phyloP scores from a whole-genome alignment of 2,113 vertebrate species.

The Henicopernis longicauda region DNA sequence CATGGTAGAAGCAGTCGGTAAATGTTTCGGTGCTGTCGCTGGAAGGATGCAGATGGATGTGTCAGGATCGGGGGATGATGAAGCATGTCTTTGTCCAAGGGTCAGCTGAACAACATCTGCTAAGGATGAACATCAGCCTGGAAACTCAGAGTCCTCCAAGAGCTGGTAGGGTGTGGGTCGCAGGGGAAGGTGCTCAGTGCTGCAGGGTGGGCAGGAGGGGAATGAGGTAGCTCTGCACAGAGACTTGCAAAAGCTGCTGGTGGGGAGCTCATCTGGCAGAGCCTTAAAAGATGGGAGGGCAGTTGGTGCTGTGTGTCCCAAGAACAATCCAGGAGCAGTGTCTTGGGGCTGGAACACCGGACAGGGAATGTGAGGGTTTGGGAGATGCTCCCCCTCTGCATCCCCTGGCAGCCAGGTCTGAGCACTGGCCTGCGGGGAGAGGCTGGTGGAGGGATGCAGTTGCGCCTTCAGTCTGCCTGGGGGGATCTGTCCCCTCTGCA shows the following conservation, averaged over 20 bases:
- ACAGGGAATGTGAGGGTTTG: background rate
- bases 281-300: background rate
- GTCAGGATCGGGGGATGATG: background rate
- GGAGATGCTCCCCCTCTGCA: background rate
- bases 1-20: background rate
- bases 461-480: background rate
- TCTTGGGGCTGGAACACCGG: fast-evolving
- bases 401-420: background rate
- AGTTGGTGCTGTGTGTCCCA: fast-evolving
- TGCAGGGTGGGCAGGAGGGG: background rate
- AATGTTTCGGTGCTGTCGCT: background rate
- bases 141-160: background rate
- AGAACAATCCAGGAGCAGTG: background rate
- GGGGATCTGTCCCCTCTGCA: background rate
- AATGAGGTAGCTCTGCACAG: background rate
- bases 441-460: background rate
- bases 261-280: background rate
- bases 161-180: background rate
- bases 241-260: background rate
- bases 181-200: background rate
- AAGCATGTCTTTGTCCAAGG: background rate
- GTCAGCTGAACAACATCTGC: background rate
- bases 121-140: background rate
- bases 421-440: background rate
- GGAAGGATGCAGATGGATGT: background rate